Conservation (phyloP, 2,113 vertebrate species). For the Isurus oxyrinchus region DNA sequence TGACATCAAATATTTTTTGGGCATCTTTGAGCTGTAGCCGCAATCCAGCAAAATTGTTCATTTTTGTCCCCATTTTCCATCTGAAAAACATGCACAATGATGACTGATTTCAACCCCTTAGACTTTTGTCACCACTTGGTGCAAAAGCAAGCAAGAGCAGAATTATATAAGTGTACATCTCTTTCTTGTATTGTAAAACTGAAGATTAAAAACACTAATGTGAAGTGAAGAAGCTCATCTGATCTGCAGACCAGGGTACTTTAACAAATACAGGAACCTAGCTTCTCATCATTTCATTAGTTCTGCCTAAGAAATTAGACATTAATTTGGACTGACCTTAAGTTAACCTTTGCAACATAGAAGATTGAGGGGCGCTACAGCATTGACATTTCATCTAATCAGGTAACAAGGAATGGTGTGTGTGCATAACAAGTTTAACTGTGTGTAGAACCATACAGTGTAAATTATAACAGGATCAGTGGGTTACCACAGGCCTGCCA, state of each 20-base stretch:
- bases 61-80: neutral
- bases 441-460: constrained; percentile 34
- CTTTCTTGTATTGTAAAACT: neutral
- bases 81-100: neutral
- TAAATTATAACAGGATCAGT: constrained; percentile 25
- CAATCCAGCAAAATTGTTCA: neutral
- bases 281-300: constrained; percentile 36
- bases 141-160: neutral
- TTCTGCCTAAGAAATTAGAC: constrained; percentile 36
- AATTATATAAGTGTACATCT: neutral
- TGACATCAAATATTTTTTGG: neutral
- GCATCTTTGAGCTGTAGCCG: neutral
- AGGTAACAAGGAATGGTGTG: constrained; percentile 22
- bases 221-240: neutral
- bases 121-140: neutral
- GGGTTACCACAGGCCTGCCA: constrained; percentile 27
- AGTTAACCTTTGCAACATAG: constrained; percentile 5
- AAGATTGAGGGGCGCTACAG: constrained; percentile 26
- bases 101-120: neutral
- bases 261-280: constrained; percentile 17
- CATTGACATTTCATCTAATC: constrained; percentile 36
- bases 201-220: neutral
- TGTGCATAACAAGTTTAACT: constrained; percentile 34
- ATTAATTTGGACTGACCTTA: constrained; percentile 37
- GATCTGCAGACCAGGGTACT: neutral